phyloP scores from a whole-genome alignment of 1,140 invertebrate species.

The Heliconius eleuchia region DNA sequence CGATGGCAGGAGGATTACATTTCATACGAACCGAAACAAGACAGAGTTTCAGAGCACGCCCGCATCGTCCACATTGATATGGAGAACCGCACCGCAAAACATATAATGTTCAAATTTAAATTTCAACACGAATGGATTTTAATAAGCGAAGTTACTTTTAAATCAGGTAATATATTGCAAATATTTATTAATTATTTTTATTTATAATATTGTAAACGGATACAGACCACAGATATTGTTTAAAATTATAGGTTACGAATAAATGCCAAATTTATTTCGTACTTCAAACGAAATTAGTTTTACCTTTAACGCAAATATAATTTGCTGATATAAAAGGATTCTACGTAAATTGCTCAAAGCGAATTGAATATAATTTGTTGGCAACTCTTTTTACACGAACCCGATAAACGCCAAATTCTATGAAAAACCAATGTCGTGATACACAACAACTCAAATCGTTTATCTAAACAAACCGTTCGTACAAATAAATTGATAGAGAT shows the following conservation, averaged over 20 bases:
- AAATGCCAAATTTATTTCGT: not conserved
- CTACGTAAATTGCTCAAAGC: not conserved
- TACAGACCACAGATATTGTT: not conserved
- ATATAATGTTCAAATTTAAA: slow-evolving; percentile 89
- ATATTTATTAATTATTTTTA: not conserved
- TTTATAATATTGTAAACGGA: not conserved
- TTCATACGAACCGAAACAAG: slow-evolving; percentile 77
- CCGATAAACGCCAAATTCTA: not conserved
- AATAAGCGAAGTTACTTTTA: slow-evolving; percentile 92
- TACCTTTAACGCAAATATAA: not conserved
- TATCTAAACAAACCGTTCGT: not conserved
- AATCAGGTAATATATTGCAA: slow-evolving; percentile 84
- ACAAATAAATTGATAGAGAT: not conserved
- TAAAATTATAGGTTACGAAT: not conserved
- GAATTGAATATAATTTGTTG: not conserved
- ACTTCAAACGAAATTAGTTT: not conserved
- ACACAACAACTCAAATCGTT: not conserved
- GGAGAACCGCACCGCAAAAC: slow-evolving; percentile 88
- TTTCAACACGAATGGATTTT: slow-evolving; percentile 94
- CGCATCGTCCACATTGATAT: slow-evolving; percentile 88
- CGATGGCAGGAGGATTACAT: slow-evolving; percentile 84
- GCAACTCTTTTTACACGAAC: not conserved
- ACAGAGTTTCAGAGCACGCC: slow-evolving; percentile 85
- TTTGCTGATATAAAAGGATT: not conserved
- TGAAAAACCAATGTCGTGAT: not conserved